These are phyloP conservation scores for Danio choprae DNA, from an alignment of 2,797 vertebrate genomes.

Conservation along the genomic window DNA sequence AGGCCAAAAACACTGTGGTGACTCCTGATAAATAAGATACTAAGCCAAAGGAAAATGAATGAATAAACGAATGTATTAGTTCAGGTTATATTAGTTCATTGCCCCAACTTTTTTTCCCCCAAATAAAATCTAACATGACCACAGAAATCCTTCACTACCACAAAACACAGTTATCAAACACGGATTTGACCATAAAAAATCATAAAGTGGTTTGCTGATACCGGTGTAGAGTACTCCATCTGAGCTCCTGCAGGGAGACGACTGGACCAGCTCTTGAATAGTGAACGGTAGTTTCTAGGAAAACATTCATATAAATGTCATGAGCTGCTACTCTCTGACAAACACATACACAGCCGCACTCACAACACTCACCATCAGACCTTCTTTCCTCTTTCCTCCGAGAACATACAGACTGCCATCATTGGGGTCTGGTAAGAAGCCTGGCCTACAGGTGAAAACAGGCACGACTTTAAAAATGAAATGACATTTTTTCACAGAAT, in stretches of 20 bases:
- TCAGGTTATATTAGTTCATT: too few species aligned
- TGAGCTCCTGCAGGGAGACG: slow-evolving; percentile 95
- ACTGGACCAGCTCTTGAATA: slow-evolving; percentile 95
- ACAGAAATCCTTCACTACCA: too few species aligned
- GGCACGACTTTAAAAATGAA: background rate
- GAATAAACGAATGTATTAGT: too few species aligned
- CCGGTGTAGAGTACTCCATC: slow-evolving; percentile 96
- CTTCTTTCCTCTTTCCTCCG: slow-evolving; percentile 91
- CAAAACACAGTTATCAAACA: background rate
- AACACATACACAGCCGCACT: background rate
- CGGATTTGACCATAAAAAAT: background rate
- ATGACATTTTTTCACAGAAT: too few species aligned
- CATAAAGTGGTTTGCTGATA: slow-evolving; percentile 61
- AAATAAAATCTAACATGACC: background rate
- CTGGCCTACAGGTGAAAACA: slow-evolving; percentile 76
- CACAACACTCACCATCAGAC: slow-evolving; percentile 86
- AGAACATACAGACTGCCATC: slow-evolving; percentile 95
- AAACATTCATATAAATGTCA: slow-evolving; percentile 9
- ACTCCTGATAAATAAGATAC: too few species aligned
- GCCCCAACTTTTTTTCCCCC: too few species aligned
- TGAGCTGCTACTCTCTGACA: slow-evolving; percentile 4
- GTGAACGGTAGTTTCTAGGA: slow-evolving; percentile 92
- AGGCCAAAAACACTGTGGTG: too few species aligned
- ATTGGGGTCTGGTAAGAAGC: slow-evolving; percentile 94
- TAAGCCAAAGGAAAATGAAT: too few species aligned